Conservation (phyloP, 2,113 vertebrate genomes). For the Podarcis muralis region DNA sequence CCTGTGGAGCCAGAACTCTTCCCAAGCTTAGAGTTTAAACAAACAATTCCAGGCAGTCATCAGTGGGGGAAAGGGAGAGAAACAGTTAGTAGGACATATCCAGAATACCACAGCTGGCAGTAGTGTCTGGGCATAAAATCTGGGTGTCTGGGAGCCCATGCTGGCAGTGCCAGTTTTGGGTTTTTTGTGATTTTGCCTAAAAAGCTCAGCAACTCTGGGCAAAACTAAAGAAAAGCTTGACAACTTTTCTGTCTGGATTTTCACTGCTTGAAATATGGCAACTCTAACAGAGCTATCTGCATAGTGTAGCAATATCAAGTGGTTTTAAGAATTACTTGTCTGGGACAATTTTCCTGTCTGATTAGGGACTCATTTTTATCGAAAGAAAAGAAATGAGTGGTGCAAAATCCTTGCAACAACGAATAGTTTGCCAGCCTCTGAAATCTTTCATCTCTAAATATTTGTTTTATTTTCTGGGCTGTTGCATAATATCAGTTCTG, state of each 20-base stretch:
- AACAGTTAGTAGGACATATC: not conserved
- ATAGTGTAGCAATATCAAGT: constrained; percentile 45
- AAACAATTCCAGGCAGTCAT: constrained; percentile 41
- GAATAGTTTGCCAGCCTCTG: not conserved
- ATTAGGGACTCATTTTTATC: constrained; percentile 31
- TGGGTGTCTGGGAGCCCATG: too few relatives aligned
- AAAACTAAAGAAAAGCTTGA: too few relatives aligned
- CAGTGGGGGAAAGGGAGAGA: constrained; percentile 4
- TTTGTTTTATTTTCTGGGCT: constrained; percentile 34
- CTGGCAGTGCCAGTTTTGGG: too few relatives aligned
- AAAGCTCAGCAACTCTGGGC: too few relatives aligned
- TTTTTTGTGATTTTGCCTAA: too few relatives aligned
- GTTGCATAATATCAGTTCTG: constrained; percentile 24
- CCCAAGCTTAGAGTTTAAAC: constrained; percentile 63
- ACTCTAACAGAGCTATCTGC: not conserved
- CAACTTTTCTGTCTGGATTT: too few relatives aligned
- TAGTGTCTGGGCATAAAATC: too few relatives aligned
- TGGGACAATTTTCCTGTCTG: constrained; percentile 45
- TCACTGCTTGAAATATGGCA: too few relatives aligned
- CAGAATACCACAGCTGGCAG: too few relatives aligned
- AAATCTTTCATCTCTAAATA: constrained; percentile 47
- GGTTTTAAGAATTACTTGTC: constrained; percentile 45
- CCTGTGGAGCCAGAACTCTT: constrained; percentile 38
- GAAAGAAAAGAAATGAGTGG: constrained; percentile 9
- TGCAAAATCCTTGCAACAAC: constrained; percentile 37